A percentile compares a stretch with the other conserved stretches of the same genome.
Evolutionary conservation across 2,888 invertebrate species (phyloP).

Genomic region (Apodemia hepburni): DNA sequence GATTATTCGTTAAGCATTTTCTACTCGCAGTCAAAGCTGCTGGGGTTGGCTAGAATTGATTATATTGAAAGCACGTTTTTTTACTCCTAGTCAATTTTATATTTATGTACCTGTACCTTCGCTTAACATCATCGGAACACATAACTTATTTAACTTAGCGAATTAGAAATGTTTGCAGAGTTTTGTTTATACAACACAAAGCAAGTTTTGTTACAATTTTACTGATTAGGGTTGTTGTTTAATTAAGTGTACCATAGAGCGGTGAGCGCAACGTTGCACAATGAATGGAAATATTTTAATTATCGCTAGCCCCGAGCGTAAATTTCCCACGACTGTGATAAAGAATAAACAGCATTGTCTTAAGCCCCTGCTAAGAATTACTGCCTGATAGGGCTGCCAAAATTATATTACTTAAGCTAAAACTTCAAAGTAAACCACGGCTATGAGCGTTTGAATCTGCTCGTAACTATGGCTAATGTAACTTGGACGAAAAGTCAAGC

Average conservation of each 20-base stretch:
- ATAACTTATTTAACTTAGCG: neutral
- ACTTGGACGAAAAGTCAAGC: too few species aligned
- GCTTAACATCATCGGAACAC: neutral
- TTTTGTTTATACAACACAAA: constrained; percentile 3
- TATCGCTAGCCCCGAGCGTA: constrained; percentile 62
- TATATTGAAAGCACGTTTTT: too few species aligned
- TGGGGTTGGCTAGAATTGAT: too few species aligned
- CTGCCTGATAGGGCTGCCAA: constrained; percentile 32
- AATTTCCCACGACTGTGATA: constrained; percentile 80
- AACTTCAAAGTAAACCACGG: too few species aligned
- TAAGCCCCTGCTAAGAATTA: constrained; percentile 69
- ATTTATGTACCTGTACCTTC: neutral
- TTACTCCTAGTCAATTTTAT: too few species aligned
- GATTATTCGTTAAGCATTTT: too few species aligned
- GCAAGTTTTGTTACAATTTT: constrained; percentile 15
- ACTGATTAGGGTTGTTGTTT: constrained; percentile 61
- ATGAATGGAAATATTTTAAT: constrained; percentile 74
- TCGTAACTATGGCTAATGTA: too few species aligned
- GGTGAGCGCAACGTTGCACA: constrained; percentile 38
- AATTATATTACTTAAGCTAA: neutral
- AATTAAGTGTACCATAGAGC: constrained; percentile 53
- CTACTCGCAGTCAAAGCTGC: too few species aligned
- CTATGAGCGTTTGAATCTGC: too few species aligned
- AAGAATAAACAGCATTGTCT: constrained; percentile 78
- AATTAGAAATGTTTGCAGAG: constrained; percentile 4